phyloP scores from a whole-genome alignment of 1,140 invertebrate species.

The Panagrolaimus sp. region DNA sequence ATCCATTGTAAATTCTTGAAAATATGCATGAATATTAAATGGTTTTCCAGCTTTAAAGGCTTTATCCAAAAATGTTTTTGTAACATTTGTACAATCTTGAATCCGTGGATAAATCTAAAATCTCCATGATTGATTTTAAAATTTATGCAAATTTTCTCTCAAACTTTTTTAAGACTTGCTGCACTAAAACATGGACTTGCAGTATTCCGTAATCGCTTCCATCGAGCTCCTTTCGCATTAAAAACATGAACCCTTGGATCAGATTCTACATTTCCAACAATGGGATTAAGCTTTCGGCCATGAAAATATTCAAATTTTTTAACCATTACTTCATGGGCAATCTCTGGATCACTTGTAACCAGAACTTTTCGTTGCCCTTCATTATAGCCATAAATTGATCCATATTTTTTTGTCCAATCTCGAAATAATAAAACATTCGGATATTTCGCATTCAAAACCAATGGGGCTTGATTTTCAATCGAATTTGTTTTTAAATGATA shows the following conservation, averaged over 20 bases:
- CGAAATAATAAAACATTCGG: constrained; percentile 29
- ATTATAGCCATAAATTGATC: constrained; percentile 60
- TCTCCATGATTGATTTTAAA: too few species aligned
- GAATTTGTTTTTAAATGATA: too few species aligned
- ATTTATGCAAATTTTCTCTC: too few species aligned
- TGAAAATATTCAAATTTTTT: constrained; percentile 63
- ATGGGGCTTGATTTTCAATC: too few species aligned
- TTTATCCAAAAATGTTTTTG: constrained; percentile 33
- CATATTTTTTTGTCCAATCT: constrained; percentile 60
- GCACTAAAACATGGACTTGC: constrained; percentile 62
- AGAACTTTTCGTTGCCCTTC: constrained; percentile 58
- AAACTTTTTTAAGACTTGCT: constrained; percentile 60
- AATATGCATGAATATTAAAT: constrained; percentile 42
- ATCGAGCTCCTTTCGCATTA: constrained; percentile 48
- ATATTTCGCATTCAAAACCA: background rate
- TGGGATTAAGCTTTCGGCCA: constrained; percentile 43
- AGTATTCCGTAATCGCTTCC: constrained; percentile 61
- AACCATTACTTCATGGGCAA: constrained; percentile 61
- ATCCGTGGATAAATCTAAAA: constrained; percentile 33
- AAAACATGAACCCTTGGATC: constrained; percentile 43
- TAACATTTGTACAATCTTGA: constrained; percentile 44
- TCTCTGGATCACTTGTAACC: constrained; percentile 60
- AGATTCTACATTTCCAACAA: constrained; percentile 31
- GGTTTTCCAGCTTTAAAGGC: constrained; percentile 22
- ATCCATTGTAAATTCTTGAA: constrained; percentile 53